A percentile compares a stretch with the other conserved stretches of the same genome.
Conservation (phyloP, 2,113 vertebrate species). For the Neogale vison region DNA sequence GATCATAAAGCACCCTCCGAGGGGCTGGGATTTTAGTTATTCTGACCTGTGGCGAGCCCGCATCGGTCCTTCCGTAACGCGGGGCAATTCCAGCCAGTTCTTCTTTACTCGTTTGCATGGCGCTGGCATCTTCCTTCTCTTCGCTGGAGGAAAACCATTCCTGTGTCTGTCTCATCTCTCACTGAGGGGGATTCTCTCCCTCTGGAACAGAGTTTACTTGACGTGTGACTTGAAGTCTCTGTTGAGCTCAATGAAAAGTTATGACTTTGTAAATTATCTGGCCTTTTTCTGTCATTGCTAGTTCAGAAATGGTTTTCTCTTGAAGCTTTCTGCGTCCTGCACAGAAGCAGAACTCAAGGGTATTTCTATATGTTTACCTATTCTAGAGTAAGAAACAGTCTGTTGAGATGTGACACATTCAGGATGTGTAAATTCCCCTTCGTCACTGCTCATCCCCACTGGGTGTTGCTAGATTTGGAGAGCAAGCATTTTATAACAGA, state of each 20-base stretch:
- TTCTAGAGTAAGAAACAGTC: neutral
- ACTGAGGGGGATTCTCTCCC: neutral
- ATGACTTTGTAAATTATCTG: neutral
- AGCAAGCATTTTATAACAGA: neutral
- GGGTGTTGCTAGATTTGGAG: neutral
- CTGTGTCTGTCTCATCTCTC: neutral
- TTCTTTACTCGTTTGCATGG: neutral
- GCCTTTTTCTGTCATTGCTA: neutral
- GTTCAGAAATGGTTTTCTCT: neutral
- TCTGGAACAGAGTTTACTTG: neutral
- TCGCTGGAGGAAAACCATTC: neutral
- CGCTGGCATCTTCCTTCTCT: neutral
- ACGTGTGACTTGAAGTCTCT: neutral
- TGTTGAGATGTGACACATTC: neutral
- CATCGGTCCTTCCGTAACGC: neutral
- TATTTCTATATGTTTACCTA: constrained; percentile 1
- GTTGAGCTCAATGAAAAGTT: neutral
- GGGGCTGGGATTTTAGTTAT: neutral
- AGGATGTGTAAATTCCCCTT: neutral
- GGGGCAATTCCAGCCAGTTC: neutral
- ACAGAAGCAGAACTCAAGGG: neutral
- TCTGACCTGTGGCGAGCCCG: neutral
- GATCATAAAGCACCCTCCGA: neutral
- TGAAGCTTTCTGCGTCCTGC: constrained; percentile 1
- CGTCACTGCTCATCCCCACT: neutral